Evolutionary conservation across 2,888 invertebrate genomes (phyloP).

Genomic region (Drosophila percnosoma): DNA sequence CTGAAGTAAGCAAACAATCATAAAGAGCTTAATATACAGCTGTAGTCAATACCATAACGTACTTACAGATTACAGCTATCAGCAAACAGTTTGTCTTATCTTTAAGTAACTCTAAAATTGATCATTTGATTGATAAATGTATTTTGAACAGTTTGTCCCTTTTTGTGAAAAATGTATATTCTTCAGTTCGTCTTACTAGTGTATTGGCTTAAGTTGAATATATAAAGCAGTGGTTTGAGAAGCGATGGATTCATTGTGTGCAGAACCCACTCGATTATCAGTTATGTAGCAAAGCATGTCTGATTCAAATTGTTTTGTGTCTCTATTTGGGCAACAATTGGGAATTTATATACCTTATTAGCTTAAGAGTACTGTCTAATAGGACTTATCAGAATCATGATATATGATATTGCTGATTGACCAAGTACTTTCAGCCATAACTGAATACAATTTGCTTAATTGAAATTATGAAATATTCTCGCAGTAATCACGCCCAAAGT

Average conservation of each 20-base stretch:
- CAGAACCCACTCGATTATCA: constrained; percentile 1
- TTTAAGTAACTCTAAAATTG: neutral
- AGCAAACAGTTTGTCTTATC: neutral
- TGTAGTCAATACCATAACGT: neutral
- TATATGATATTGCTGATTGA: constrained; percentile 39
- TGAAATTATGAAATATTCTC: constrained; percentile 75
- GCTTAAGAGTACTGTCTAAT: constrained; percentile 18
- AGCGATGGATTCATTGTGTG: neutral
- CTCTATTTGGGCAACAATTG: constrained; percentile 22
- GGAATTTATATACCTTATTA: constrained; percentile 35
- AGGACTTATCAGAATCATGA: constrained; percentile 39
- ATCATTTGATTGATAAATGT: neutral
- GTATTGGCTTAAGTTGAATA: neutral
- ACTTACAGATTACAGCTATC: neutral
- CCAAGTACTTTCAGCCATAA: constrained; percentile 41
- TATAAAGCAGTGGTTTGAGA: neutral
- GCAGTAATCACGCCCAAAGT: constrained; percentile 10
- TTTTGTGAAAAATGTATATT: neutral
- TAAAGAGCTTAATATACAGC: neutral
- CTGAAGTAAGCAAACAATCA: neutral
- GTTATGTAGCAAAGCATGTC: neutral
- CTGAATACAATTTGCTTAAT: constrained; percentile 65
- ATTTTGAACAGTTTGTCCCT: neutral
- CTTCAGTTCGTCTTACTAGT: neutral
- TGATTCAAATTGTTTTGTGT: constrained; percentile 1